Conservation (phyloP, 1,140 invertebrate genomes). For the Hestina assimilis region DNA sequence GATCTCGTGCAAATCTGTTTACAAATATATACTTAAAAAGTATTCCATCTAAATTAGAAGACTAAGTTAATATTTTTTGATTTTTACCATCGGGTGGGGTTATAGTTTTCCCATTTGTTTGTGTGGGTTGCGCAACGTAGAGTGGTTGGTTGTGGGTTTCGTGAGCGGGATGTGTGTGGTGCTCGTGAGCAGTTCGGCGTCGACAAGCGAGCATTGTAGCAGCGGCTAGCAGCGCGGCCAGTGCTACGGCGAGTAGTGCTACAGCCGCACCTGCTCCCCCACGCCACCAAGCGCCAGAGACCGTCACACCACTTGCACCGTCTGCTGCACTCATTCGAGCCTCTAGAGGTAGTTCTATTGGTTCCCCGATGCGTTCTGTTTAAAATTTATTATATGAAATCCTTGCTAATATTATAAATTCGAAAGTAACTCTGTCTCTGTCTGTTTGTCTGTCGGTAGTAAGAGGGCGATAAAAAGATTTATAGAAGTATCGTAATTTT, state of each 20-base stretch:
- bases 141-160: slow-evolving; percentile 37
- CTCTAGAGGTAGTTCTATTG: slow-evolving; percentile 44
- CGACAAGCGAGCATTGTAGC: slow-evolving; percentile 25
- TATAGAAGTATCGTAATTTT: too few species aligned
- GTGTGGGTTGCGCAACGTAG: slow-evolving; percentile 44
- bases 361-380: slow-evolving; percentile 49
- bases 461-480: too few species aligned
- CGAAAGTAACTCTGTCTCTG: too few species aligned
- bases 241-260: slow-evolving; percentile 32
- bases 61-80: background rate
- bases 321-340: slow-evolving; percentile 23
- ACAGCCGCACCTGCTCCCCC: slow-evolving; percentile 23
- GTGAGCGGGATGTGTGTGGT: slow-evolving; percentile 5
- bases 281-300: slow-evolving; percentile 16
- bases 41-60: too few species aligned
- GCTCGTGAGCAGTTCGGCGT: slow-evolving; percentile 15
- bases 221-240: slow-evolving; percentile 27
- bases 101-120: slow-evolving; percentile 43
- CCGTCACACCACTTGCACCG: slow-evolving; percentile 6
- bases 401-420: too few species aligned
- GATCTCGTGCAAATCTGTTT: slow-evolving; percentile 86
- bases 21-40: background rate
- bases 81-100: slow-evolving; percentile 28
- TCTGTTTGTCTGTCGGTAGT: too few species aligned
- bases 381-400: background rate